phyloP scores from a whole-genome alignment of 2,797 vertebrate genomes.

The Gadopsis bispinosus region DNA sequence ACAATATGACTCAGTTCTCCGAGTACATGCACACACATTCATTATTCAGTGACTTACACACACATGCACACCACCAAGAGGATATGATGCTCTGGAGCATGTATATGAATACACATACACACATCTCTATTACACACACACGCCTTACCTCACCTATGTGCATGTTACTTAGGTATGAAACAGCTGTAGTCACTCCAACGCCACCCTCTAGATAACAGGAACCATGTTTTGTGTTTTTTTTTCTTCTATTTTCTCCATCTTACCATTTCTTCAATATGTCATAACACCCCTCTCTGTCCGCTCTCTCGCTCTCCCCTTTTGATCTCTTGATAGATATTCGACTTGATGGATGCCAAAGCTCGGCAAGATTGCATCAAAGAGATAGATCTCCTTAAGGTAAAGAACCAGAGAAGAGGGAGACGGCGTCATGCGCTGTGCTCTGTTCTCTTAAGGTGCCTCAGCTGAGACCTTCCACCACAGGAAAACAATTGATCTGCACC shows the following conservation, averaged over 20 bases:
- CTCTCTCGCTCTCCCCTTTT: slow-evolving; percentile 74
- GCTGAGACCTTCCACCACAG: slow-evolving; percentile 85
- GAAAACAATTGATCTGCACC: slow-evolving; percentile 88
- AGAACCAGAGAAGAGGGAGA: slow-evolving; percentile 81
- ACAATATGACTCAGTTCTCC: slow-evolving; percentile 9
- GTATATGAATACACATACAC: slow-evolving; percentile 32
- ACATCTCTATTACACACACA: slow-evolving; percentile 26
- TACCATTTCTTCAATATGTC: slow-evolving; percentile 73
- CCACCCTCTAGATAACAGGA: slow-evolving; percentile 70
- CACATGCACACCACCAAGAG: slow-evolving; percentile 9
- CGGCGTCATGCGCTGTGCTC: slow-evolving; percentile 80
- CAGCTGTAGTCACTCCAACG: slow-evolving; percentile 73
- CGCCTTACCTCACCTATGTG: not conserved
- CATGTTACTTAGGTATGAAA: slow-evolving; percentile 62
- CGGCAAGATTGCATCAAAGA: slow-evolving; percentile 99
- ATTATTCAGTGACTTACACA: slow-evolving; percentile 4
- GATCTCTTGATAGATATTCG: slow-evolving; percentile 95
- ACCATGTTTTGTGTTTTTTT: slow-evolving; percentile 69
- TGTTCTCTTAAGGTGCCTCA: slow-evolving; percentile 87
- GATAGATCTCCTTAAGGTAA: slow-evolving; percentile 99
- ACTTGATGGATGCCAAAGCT: slow-evolving; percentile 99
- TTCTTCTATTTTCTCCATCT: slow-evolving; percentile 64
- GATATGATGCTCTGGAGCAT: slow-evolving; percentile 10
- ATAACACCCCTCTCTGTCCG: slow-evolving; percentile 71
- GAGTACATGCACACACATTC: not conserved